Evolutionary conservation across 2,113 vertebrate species (phyloP), one percentile per base, ranked within the genome.

Genomic region (Cyanistes caeruleus): DNA sequence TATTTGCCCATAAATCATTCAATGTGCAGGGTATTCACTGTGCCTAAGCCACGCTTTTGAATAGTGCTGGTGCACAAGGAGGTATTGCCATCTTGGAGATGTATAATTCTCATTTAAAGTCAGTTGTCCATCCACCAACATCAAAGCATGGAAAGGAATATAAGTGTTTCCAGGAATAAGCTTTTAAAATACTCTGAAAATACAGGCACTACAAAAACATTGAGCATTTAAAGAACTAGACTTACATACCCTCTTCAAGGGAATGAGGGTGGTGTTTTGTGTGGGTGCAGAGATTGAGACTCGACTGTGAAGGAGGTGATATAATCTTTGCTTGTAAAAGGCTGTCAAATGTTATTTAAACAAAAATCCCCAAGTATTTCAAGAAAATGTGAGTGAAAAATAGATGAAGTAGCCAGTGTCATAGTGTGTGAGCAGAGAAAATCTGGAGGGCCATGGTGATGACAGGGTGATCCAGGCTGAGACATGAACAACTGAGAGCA

Each of bases 281-380:
- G 39, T 22, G 55, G 44, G 25, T 72, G 22, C 14, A 39, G 1
- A 74, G 44, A 46, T 22, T 0, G 0, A 27, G 48, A 86, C 51
- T 30, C 49, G 39, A 51, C 35, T 27, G 7, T 44, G 35, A 81
- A 44, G 16, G 19, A 63, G 31, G 24, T 41, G 44, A 55, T 14
- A 9, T 12, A 67, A 63, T 46, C 35, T 64, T 59, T 77, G 24
- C 48, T 64, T 44, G 74, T 43, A 25, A 68, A 35, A 87, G 25
- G 27, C 27, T 70, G 56, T 39, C 7, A 56, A 78, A 15, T 46
- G 41, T 63, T 60, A 69, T 21, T 44, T 37, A 22, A 37, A 51
- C 3, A 51, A 25, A 70, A 70, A 68, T 30, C 4, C 8, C 3
- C 18, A 58, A 49, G 11, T 33, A 37, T 44, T 87, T 88, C 27